Base-by-base conservation (phyloP, 2,113 vertebrate genomes). In the Cyanoderma ruficeps region DNA sequence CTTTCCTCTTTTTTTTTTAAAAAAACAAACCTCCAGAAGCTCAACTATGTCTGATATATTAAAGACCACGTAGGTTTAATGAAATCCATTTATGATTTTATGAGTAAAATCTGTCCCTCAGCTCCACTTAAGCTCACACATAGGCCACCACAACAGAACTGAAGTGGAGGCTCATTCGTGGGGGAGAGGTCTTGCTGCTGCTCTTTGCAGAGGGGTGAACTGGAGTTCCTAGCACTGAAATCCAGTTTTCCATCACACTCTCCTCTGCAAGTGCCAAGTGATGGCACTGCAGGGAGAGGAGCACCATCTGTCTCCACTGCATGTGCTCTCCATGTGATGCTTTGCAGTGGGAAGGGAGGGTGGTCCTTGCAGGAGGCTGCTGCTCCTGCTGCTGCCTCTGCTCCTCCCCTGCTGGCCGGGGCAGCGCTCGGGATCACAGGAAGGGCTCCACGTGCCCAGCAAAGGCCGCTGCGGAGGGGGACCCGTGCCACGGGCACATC, bases 31-130 rank as follows among this genome's bases (percentile, higher is more conserved):
- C 17, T 90, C 90, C 56, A 1, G 1, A 80, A 55, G 60, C 90
- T 90, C 71, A 94, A 57, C 82, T 88, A 74, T 83, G 52, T 56
- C 75, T 94, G 84, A 91, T 94, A 70, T 93, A 97, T 95, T 94
- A 95, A 96, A 91, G 91, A 96, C 71, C 56, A 60, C 0, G 1
- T 35, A 92, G 60, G 60, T 80, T 75, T 94, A 96, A 95, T 96
- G 92, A 97, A 95, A 96, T 65, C 81, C 81, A 89, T 95, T 95
- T 96, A 96, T 94, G 94, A 94, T 85, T 95, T 94, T 89, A 93
- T 74, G 75, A 93, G 93, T 80, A 87, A 83, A 92, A 94, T 90
- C 72, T 92, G 86, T 94, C 93, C 85, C 92, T 81, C 47, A 88
- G 68, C 85, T 71, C 72, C 69, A 86, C 76, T 96, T 95, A 78